Evolutionary conservation across 1,140 invertebrate genomes (phyloP).

Genomic region (Trachelipus rathkii): DNA sequence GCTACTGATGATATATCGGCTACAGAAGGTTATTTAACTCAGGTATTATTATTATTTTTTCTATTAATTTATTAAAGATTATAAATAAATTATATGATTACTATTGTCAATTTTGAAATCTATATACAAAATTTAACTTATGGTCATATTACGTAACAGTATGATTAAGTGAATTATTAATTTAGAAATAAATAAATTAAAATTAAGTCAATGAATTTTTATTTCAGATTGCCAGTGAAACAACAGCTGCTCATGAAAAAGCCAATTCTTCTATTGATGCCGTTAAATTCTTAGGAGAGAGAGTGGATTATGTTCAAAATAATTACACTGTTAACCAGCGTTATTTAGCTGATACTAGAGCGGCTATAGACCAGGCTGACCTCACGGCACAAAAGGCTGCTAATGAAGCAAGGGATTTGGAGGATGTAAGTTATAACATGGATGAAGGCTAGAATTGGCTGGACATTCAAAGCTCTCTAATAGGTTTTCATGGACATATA

Average conservation of each 20-base stretch:
- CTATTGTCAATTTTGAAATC: not conserved
- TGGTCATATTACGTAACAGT: not conserved
- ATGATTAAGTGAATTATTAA: not conserved
- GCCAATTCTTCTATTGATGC: conserved; percentile 66
- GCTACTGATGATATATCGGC: conserved; percentile 72
- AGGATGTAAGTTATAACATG: conserved; percentile 32
- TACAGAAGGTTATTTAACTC: conserved; percentile 67
- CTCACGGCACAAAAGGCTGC: conserved; percentile 58
- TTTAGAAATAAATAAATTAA: no score
- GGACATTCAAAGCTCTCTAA: no score
- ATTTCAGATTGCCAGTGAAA: conserved; percentile 63
- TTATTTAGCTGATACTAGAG: conserved; percentile 58
- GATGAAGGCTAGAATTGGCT: no score
- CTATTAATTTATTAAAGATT: conserved; percentile 27
- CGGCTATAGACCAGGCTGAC: conserved; percentile 56
- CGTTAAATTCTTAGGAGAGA: conserved; percentile 62
- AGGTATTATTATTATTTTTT: conserved; percentile 49
- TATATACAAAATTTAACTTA: not conserved
- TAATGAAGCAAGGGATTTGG: conserved; percentile 49
- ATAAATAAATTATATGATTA: conserved; percentile 15
- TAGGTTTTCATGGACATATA: no score
- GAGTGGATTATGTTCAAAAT: conserved; percentile 67
- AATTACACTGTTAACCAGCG: conserved; percentile 70
- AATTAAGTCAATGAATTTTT: not conserved
- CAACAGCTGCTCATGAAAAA: conserved; percentile 65